Evolutionary conservation across 2,797 vertebrate species (phyloP), one percentile per base, ranked within the genome.

Genomic region (Bovichtus variegatus): DNA sequence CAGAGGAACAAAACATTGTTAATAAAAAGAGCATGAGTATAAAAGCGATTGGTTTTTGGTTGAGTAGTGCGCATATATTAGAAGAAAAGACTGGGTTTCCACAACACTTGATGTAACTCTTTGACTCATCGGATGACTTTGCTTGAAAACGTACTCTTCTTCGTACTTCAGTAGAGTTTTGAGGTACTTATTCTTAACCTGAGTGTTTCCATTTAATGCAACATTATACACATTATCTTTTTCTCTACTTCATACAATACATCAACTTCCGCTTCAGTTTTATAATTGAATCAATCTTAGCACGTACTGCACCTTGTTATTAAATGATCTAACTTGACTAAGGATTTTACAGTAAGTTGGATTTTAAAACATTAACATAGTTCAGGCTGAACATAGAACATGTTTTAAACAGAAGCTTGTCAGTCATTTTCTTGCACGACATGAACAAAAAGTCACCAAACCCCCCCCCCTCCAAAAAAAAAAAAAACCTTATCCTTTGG

Each of bases 401-500:
- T 4, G 1, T 36, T 34, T 41, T 23, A 18, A 79, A 34, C 2
- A 2, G 25, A 23, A 0, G 0, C 13, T 65, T 51, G 59, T 58
- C 11, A 23, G 29, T 41, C 0, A 10, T 25, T 36, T 64, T 73
- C 9, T 36, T 34, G 12, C 4, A 50, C 3, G 31, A 64, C 21
- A 40, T 36, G n/a, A 64, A 66, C 6, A 67, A 78, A 72, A 74
- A 60, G 40, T 36, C 11, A 38, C n/a, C n/a, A n/a, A n/a, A n/a
- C n/a, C n/a, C n/a, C n/a, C n/a, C n/a, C n/a, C n/a, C n/a, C n/a
- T n/a, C n/a, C n/a, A 57, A 9, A 62, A 13, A 41, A 16, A 63
- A 62, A 49, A 44, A 21, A 69, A 79, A 55, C 9, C 51, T 62
- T 18, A 63, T 69, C 8, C 50, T 59, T 84, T 84, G 60, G 29